Evolutionary conservation across 2,888 invertebrate genomes (phyloP), one percentile per base, ranked within the genome.

Genomic region (Diarsia rubi): DNA sequence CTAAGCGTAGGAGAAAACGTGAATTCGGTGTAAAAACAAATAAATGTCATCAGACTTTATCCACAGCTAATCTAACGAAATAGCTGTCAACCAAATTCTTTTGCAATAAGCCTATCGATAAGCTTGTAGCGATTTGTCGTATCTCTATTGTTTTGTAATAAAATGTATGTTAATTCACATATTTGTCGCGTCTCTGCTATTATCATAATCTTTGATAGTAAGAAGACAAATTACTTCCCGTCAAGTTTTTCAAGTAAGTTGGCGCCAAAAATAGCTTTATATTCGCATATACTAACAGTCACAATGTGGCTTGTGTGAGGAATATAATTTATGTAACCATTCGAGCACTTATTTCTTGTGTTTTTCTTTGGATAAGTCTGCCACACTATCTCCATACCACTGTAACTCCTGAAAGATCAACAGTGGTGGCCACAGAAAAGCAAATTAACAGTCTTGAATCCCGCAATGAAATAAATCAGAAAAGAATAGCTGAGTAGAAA

Each of bases 201-300:
- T 63, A 49, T 52, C 66, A 27, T 54, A 63, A 79, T 73, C n/a
- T 78, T 64, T 67, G 66, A 79, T 24, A 64, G 8, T 54, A 60
- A 65, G 57, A 69, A 47, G 47, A 57, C 31, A n/a, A 45, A 60
- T 60, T 44, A 24, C 31, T 54, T 70, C 37, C 64, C 65, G 19
- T 49, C 37, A 19, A 57, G 16, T 24, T 49, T 3, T 63, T 54
- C 14, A 24, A 8, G 12, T 11, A 9, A 67, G 14, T 14, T 24
- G 49, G 77, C 60, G 62, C 62, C 16, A 63, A 49, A 44, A 19
- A 75, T 31, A 65, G 11, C 24, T 52, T 16, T 4, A 1, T 9
- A 59, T 60, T n/a, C 5, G 3, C 42, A 27, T 31, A 24, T 44
- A 37, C 1, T 14, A 19, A 14, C 6, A 37, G 11, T 19, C 11